These are phyloP conservation scores for Verasper variegatus DNA, from an alignment of 2,113 vertebrate species.

Conservation along the genomic window DNA sequence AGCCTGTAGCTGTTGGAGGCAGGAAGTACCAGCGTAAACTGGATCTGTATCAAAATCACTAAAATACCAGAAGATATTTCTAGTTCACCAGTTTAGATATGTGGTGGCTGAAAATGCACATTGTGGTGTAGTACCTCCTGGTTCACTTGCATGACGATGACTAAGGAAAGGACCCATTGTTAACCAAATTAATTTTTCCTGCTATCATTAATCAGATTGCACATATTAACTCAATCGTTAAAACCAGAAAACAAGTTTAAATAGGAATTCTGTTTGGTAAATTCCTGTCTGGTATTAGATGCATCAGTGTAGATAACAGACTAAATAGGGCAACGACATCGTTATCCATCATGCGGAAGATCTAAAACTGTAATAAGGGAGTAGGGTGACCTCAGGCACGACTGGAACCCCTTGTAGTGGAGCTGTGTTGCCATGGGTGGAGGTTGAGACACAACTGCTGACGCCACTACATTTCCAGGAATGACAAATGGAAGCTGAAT, in stretches of 20 bases:
- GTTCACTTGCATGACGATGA: too few species aligned
- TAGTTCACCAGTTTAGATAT: neutral
- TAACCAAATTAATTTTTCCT: too few species aligned
- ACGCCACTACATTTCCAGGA: conserved; percentile 78
- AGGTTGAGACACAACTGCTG: conserved; percentile 76
- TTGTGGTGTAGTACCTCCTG: too few species aligned
- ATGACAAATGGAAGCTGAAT: conserved; percentile 83
- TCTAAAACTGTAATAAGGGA: conserved; percentile 74
- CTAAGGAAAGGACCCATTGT: too few species aligned
- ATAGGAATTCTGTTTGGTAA: neutral
- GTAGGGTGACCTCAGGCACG: conserved; percentile 69
- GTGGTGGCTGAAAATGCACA: neutral
- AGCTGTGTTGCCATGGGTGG: conserved; percentile 56
- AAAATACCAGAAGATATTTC: too few species aligned
- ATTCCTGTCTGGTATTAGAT: conserved; percentile 10
- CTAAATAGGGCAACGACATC: conserved; percentile 73
- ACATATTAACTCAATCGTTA: neutral
- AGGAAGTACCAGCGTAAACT: neutral
- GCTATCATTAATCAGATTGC: neutral
- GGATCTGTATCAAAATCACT: neutral
- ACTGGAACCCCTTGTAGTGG: conserved; percentile 47
- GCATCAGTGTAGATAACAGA: conserved; percentile 20
- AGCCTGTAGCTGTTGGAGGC: neutral
- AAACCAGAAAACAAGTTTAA: neutral
- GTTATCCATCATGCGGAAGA: conserved; percentile 71